These are phyloP conservation scores for Lomographa bimaculata DNA, from an alignment of 2,888 invertebrate genomes.

Conservation along the genomic window DNA sequence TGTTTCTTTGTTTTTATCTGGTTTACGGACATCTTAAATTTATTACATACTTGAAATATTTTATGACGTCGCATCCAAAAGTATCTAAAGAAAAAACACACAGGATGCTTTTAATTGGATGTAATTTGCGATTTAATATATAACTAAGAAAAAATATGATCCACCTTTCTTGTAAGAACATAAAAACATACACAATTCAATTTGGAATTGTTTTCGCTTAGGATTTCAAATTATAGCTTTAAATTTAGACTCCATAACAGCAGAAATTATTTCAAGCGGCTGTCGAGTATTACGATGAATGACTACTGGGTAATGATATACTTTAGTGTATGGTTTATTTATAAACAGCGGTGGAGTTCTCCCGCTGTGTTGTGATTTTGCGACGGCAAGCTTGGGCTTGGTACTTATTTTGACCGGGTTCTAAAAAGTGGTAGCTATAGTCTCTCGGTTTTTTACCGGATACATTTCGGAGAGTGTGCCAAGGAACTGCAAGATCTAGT, in stretches of 20 bases:
- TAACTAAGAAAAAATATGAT: too few relatives aligned
- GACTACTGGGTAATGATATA: constrained; percentile 47
- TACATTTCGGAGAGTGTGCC: too few relatives aligned
- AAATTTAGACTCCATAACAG: too few relatives aligned
- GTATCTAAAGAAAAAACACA: not conserved
- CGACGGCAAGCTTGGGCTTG: constrained; percentile 40
- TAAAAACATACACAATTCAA: constrained; percentile 5
- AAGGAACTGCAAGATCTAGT: too few relatives aligned
- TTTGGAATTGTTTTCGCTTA: not conserved
- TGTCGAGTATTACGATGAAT: constrained; percentile 57
- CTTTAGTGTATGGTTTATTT: constrained; percentile 41
- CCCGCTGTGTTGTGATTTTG: constrained; percentile 68
- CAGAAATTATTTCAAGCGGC: too few relatives aligned
- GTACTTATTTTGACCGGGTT: too few relatives aligned
- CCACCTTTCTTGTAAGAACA: too few relatives aligned
- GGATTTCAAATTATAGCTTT: not conserved
- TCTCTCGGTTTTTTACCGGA: too few relatives aligned
- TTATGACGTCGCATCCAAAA: not conserved
- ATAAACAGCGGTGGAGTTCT: constrained; percentile 58
- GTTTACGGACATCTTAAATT: constrained; percentile 10
- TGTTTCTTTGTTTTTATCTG: constrained; percentile 16
- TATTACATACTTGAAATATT: constrained; percentile 4
- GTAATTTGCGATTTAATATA: constrained; percentile 2
- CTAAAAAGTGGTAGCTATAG: too few relatives aligned
- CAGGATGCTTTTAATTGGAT: constrained; percentile 1